A percentile compares a stretch with the other conserved stretches of the same genome.
These are phyloP conservation scores for Menidia menidia DNA, from an alignment of 2,797 vertebrate genomes.

Conservation along the genomic window DNA sequence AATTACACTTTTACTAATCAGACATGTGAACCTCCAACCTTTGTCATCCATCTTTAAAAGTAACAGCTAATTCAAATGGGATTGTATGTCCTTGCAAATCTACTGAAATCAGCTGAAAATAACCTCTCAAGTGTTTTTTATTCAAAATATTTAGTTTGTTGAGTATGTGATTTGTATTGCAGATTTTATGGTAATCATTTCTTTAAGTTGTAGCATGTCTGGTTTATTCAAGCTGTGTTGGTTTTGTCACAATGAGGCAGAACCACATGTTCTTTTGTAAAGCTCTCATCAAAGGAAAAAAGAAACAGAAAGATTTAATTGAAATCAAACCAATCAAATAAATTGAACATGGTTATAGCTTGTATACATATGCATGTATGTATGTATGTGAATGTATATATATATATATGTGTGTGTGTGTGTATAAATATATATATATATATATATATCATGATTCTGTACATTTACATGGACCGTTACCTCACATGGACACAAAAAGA, in stretches of 20 bases:
- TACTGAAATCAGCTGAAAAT: slow-evolving; percentile 20
- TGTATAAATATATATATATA: too few relatives aligned
- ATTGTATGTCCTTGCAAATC: slow-evolving; percentile 30
- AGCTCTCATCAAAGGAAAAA: slow-evolving; percentile 18
- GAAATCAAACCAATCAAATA: background rate
- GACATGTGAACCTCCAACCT: slow-evolving; percentile 31
- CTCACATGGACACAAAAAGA: background rate
- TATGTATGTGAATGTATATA: background rate
- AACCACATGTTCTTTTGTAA: slow-evolving; percentile 19
- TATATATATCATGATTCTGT: background rate
- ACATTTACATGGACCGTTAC: background rate
- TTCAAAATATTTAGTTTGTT: slow-evolving; percentile 35
- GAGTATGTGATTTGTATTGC: slow-evolving; percentile 52
- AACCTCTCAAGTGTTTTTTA: slow-evolving; percentile 24
- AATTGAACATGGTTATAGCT: background rate
- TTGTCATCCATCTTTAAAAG: slow-evolving; percentile 40
- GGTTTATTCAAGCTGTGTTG: slow-evolving; percentile 17
- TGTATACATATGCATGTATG: background rate
- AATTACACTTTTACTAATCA: slow-evolving; percentile 47
- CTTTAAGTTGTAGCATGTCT: slow-evolving; percentile 34
- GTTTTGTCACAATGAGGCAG: slow-evolving; percentile 15
- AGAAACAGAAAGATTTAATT: fast-evolving
- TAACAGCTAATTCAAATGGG: slow-evolving; percentile 29
- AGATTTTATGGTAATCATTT: slow-evolving; percentile 43
- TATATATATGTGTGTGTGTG: background rate